Evolutionary conservation across 2,113 vertebrate genomes (phyloP).

Genomic region (Ciconia stormi): DNA sequence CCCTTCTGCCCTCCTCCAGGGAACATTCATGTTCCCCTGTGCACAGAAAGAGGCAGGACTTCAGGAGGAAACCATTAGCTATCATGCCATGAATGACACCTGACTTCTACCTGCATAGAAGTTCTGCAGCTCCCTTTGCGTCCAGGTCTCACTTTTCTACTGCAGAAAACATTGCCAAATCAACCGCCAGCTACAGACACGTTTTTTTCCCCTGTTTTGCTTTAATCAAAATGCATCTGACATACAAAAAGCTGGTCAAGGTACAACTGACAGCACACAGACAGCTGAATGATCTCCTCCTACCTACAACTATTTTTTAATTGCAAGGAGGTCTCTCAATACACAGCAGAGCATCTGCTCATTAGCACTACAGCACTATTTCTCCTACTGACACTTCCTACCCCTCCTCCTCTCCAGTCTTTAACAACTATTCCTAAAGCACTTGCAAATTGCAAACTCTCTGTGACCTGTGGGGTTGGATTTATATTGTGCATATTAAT

Average conservation of each 20-base stretch:
- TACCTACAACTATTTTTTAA: constrained; percentile 70
- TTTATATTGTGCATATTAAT: constrained; percentile 34
- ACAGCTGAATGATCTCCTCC: constrained; percentile 60
- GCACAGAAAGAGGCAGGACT: not conserved
- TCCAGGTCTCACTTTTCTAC: not conserved
- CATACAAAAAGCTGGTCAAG: constrained; percentile 64
- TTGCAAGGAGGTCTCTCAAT: constrained; percentile 64
- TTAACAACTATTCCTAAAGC: constrained; percentile 58
- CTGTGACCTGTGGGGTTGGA: constrained; percentile 31
- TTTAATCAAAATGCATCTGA: constrained; percentile 48
- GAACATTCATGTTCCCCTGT: not conserved
- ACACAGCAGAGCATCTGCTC: constrained; percentile 73
- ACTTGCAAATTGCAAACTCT: constrained; percentile 40
- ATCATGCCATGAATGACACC: not conserved
- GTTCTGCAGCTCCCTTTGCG: not conserved
- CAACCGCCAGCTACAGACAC: not conserved
- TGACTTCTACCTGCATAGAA: not conserved
- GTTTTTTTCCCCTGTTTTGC: not conserved
- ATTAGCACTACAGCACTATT: constrained; percentile 63
- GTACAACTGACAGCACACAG: constrained; percentile 45
- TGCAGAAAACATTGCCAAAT: constrained; percentile 15
- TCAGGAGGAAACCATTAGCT: not conserved
- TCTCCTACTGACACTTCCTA: constrained; percentile 58
- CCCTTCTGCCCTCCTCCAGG: not conserved
- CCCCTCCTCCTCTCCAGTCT: constrained; percentile 40